A percentile compares a stretch with the other conserved stretches of the same genome.
phyloP scores from a whole-genome alignment of 2,113 vertebrate genomes.

The Conger conger region DNA sequence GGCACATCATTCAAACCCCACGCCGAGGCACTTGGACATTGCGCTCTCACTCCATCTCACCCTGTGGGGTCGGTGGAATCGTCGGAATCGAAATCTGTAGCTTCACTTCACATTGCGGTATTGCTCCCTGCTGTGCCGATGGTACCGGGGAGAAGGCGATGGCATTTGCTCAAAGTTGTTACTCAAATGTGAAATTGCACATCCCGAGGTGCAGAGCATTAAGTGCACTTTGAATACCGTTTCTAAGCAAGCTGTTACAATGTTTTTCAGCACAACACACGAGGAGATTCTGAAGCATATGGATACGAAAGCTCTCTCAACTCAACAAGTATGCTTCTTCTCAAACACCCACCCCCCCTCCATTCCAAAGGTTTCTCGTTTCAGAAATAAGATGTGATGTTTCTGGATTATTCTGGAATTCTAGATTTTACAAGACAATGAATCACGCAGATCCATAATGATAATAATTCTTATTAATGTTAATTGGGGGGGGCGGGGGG shows the following conservation, averaged over 20 bases:
- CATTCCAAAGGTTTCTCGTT: no score
- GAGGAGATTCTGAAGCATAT: background rate
- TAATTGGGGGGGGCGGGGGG: no score
- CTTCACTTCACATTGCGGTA: slow-evolving; percentile 1
- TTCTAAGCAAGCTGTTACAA: background rate
- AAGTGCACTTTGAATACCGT: slow-evolving; percentile 9
- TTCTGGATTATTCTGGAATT: no score
- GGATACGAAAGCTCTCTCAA: slow-evolving; percentile 4
- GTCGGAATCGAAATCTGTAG: background rate
- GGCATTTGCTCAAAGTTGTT: background rate
- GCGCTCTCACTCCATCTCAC: slow-evolving; percentile 1
- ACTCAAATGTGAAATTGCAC: background rate
- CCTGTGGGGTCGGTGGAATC: background rate
- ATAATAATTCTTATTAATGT: no score
- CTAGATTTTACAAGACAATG: no score
- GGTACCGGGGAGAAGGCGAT: background rate
- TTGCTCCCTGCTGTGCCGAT: background rate
- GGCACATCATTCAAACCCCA: slow-evolving; percentile 25
- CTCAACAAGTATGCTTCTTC: slow-evolving; percentile 12
- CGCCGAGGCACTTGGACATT: slow-evolving; percentile 29
- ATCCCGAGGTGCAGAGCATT: background rate
- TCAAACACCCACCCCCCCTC: slow-evolving; percentile 3
- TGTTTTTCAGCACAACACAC: slow-evolving; percentile 24
- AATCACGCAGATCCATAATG: no score
- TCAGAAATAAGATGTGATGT: no score